Evolutionary conservation across 2,888 invertebrate genomes (phyloP).

Genomic region (Athripsodes cinereus): DNA sequence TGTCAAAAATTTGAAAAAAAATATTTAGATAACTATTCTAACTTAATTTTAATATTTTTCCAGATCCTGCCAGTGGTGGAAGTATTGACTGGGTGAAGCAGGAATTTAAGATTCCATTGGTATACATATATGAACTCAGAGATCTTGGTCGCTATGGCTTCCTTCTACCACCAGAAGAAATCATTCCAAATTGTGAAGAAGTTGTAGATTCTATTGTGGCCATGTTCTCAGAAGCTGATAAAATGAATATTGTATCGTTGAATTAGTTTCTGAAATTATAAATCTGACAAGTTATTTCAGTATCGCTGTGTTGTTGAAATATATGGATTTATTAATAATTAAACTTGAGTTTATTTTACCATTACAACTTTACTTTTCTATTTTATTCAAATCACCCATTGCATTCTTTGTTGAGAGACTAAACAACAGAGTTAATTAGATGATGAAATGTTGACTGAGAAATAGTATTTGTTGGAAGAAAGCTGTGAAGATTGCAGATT

Average conservation of each 20-base stretch:
- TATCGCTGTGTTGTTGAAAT: no score
- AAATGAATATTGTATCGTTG: neutral
- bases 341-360: no score
- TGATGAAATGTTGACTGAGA: no score
- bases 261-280: neutral
- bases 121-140: constrained; percentile 46
- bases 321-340: no score
- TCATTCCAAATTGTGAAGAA: constrained; percentile 56
- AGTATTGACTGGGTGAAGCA: constrained; percentile 41
- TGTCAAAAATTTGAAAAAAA: no score
- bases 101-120: constrained; percentile 34
- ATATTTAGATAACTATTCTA: neutral
- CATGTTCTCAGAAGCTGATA: constrained; percentile 18
- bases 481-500: no score
- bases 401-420: no score
- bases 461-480: no score
- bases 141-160: constrained; percentile 65
- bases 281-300: neutral
- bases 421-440: no score
- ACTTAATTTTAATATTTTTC: constrained; percentile 18
- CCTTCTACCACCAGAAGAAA: constrained; percentile 58
- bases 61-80: constrained; percentile 34
- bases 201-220: constrained; percentile 48
- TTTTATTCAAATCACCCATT: no score
- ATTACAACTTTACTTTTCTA: no score